phyloP scores from a whole-genome alignment of 2,797 vertebrate genomes.

The Halcyon leucocephala region DNA sequence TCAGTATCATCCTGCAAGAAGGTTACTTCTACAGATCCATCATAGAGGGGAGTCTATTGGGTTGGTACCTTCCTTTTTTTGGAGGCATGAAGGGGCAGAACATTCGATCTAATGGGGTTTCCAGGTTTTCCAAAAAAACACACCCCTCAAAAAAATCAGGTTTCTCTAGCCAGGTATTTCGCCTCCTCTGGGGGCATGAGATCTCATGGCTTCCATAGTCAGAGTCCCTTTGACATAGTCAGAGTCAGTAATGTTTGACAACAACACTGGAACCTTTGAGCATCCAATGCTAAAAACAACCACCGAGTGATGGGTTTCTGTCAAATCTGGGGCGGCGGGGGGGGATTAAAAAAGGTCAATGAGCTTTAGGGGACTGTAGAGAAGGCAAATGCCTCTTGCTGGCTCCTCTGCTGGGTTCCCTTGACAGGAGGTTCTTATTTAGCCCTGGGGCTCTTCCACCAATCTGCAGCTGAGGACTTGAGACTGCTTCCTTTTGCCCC shows the following conservation, averaged over 20 bases:
- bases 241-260: neutral
- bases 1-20: neutral
- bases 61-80: neutral
- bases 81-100: neutral
- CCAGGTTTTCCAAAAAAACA: neutral
- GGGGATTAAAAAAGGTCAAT: neutral
- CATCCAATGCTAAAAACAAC: neutral
- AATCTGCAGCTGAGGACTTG: neutral
- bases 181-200: neutral
- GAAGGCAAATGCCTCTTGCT: neutral
- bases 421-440: neutral
- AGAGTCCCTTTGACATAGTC: neutral
- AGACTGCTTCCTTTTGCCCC: neutral
- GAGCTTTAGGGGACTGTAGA: neutral
- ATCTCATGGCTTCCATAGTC: neutral
- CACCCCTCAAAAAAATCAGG: neutral
- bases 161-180: neutral
- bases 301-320: neutral
- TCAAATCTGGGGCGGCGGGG: neutral
- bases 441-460: neutral
- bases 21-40: neutral
- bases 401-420: neutral
- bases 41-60: neutral
- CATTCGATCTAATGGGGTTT: neutral
- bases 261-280: neutral